These are phyloP conservation scores for Acropora tenuis DNA, from an alignment of 64 coral and sea anemone species.

Conservation along the genomic window DNA sequence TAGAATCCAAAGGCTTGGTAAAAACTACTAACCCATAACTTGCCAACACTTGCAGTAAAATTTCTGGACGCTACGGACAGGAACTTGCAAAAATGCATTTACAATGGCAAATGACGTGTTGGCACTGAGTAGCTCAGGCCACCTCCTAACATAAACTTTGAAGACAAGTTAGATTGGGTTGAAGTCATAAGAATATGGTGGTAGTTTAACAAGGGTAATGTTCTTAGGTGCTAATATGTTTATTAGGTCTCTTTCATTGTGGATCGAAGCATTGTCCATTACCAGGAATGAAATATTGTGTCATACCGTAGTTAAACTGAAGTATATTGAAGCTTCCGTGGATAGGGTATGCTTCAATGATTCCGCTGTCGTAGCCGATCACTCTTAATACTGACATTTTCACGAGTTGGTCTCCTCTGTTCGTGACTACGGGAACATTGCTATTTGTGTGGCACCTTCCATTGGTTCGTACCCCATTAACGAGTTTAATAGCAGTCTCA, in stretches of 20 bases:
- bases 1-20: no score
- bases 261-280: conserved; percentile 56
- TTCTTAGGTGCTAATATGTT: conserved; percentile 32
- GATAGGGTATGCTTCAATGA: background rate
- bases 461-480: no score
- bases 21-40: background rate
- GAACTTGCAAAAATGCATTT: conserved; percentile 39
- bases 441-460: no score
- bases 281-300: conserved; percentile 33
- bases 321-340: background rate
- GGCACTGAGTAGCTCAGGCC: background rate
- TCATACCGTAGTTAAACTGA: conserved; percentile 41
- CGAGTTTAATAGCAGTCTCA: no score
- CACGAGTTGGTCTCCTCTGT: no score
- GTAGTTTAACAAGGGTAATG: conserved; percentile 12
- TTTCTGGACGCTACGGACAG: background rate
- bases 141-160: conserved; percentile 2
- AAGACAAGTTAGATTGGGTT: conserved; percentile 26
- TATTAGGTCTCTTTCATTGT: conserved; percentile 25
- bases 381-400: no score
- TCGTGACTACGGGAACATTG: no score
- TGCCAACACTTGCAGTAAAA: no score
- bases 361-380: background rate
- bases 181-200: no score
- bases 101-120: conserved; percentile 47